Percentiles rank a stretch among this genome's conserved stretches.
phyloP scores from a whole-genome alignment of 2,113 vertebrate genomes.

The Elaphurus davidianus region DNA sequence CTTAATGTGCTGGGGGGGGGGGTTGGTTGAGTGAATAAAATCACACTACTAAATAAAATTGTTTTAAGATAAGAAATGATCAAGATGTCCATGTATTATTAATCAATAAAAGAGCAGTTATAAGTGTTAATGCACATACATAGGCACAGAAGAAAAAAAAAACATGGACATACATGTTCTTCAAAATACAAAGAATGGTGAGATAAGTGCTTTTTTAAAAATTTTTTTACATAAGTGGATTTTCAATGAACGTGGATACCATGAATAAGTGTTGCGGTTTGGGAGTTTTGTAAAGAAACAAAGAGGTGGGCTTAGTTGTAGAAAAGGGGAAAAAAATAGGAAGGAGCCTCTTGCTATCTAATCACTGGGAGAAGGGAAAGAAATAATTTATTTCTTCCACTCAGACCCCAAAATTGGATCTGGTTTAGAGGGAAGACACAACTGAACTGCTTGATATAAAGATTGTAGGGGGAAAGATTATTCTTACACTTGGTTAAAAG shows the following conservation, averaged over 20 bases:
- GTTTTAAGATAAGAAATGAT: not conserved
- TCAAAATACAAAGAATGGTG: not conserved
- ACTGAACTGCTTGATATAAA: not conserved
- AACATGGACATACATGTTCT: not conserved
- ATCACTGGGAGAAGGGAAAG: not conserved
- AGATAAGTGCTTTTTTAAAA: not conserved
- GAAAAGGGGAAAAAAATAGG: not conserved
- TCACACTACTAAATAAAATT: not conserved
- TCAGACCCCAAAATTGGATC: not conserved
- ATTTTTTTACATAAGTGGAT: not conserved
- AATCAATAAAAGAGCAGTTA: not conserved
- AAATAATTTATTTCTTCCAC: not conserved
- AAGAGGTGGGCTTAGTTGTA: not conserved
- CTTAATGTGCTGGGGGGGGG: not conserved
- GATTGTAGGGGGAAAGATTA: not conserved
- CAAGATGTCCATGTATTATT: not conserved
- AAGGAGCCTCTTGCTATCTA: not conserved
- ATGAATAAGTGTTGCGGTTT: not conserved
- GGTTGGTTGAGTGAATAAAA: not conserved
- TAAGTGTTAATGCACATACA: not conserved
- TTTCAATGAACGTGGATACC: not conserved
- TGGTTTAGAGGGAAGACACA: not conserved
- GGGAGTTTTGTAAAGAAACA: not conserved
- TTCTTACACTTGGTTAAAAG: not conserved
- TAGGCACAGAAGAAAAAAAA: not conserved